phyloP scores from a whole-genome alignment of 2,113 vertebrate species.

The Daphoenositta chrysoptera region DNA sequence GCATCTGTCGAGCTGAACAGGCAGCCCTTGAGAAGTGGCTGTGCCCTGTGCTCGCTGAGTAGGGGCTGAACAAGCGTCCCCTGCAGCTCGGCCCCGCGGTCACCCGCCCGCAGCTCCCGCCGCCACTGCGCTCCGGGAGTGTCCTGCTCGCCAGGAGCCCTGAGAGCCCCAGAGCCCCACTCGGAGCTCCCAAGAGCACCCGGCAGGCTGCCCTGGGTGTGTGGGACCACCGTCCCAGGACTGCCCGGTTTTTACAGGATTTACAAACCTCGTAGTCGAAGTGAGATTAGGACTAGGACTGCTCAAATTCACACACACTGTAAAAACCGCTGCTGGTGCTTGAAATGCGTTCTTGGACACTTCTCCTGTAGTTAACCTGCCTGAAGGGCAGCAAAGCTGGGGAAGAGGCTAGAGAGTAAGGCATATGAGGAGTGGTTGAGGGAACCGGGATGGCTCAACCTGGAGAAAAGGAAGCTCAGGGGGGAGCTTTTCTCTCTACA shows the following conservation, averaged over 20 bases:
- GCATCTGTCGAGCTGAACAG: not conserved
- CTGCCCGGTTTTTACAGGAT: not conserved
- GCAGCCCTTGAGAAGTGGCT: not conserved
- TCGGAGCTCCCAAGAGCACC: not conserved
- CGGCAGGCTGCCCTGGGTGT: not conserved
- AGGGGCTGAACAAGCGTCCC: not conserved
- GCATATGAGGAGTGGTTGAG: rapidly evolving
- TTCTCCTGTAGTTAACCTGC: not conserved
- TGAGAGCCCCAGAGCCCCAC: not conserved
- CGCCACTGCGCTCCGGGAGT: not conserved
- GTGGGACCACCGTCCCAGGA: not conserved
- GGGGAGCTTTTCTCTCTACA: not conserved
- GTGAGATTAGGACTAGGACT: not conserved
- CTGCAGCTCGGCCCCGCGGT: rapidly evolving
- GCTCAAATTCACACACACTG: rapidly evolving
- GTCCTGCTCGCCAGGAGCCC: not conserved
- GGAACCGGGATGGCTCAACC: not conserved
- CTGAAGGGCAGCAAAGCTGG: not conserved
- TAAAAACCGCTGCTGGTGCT: not conserved
- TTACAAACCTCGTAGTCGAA: not conserved
- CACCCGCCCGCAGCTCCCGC: not conserved
- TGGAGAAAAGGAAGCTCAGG: not conserved
- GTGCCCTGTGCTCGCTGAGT: rapidly evolving
- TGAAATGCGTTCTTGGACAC: not conserved
- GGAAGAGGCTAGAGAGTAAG: not conserved